Evolutionary conservation across 2,113 vertebrate genomes (phyloP), one percentile per base, ranked within the genome.

Genomic region (Chaetodon trifascialis): DNA sequence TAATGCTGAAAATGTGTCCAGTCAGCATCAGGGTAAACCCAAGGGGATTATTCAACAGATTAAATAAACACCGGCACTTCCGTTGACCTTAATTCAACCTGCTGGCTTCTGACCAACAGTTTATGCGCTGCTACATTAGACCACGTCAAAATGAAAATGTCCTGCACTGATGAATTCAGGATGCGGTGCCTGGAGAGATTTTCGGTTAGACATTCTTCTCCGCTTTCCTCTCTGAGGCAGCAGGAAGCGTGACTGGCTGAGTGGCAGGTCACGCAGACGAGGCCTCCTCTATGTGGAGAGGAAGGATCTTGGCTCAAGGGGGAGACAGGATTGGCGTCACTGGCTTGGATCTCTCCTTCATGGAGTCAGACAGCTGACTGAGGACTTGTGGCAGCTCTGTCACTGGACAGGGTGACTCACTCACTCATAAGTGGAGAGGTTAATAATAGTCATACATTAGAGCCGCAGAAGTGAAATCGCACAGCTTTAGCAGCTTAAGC

Each of bases 381-480:
- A 92, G 77, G 88, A 78, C 89, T 92, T 86, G 92, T 87, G 86
- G 87, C 88, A 86, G 88, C 83, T 68, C 91, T 84, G 91, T 91
- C 89, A 88, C 73, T 38, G 83, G 87, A 85, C 87, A 64, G 90
- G 87, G 81, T 92, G 91, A 93, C 87, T 93, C 89, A 92, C 84
- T 88, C 72, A 25, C 86, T 85, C 86, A 88, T 71, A 87, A 92
- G 86, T 77, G 80, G 85, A 86, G 89, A 86, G 88, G 90, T 91
- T 91, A 93, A 93, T 89, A 93, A 93, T 90, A 92, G 91, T 89
- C 76, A 71, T 77, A 74, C 84, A 86, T 91, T 73, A 86, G 80
- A 89, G 79, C 78, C 38, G 23, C 74, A 71, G 59, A 79, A 89
- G 87, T 87, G 75, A 89, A 91, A 91, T 85, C 76, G 63, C 80